These are phyloP conservation scores for Aphelinus atriplicis DNA, from an alignment of 1,140 invertebrate species.

Conservation along the genomic window DNA sequence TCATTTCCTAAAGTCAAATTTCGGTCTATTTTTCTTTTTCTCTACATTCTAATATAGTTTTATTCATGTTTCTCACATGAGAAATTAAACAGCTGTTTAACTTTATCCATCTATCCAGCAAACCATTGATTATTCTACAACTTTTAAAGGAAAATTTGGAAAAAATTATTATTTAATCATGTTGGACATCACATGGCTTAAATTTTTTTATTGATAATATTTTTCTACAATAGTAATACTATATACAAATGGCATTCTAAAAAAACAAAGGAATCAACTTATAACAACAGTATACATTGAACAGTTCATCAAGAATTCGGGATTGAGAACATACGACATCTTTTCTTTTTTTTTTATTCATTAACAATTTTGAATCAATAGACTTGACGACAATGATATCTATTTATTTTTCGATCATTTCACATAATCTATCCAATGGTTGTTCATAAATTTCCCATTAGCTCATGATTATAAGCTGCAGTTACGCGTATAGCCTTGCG, in stretches of 20 bases:
- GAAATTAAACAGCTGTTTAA: too few species aligned
- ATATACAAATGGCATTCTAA: conserved; percentile 39
- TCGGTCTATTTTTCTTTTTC: too few species aligned
- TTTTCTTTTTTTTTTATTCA: conserved; percentile 13
- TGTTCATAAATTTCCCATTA: not conserved
- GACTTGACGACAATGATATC: conserved; percentile 30
- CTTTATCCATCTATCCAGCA: too few species aligned
- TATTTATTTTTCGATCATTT: not conserved
- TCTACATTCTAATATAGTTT: too few species aligned
- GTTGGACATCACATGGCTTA: not conserved
- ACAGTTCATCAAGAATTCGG: conserved; percentile 20
- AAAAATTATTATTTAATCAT: too few species aligned
- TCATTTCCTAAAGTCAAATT: too few species aligned
- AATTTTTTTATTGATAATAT: conserved; percentile 38
- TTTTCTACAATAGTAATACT: conserved; percentile 37
- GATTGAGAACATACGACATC: conserved; percentile 24
- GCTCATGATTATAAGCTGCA: conserved; percentile 13
- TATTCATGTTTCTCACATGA: too few species aligned
- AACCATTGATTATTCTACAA: too few species aligned
- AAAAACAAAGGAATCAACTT: conserved; percentile 39
- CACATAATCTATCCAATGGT: conserved; percentile 6
- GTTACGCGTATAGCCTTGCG: not conserved
- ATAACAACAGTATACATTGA: conserved; percentile 35
- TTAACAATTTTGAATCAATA: conserved; percentile 26
- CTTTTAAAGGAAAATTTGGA: too few species aligned